These are phyloP conservation scores for Megalops cyprinoides DNA, from an alignment of 2,797 vertebrate genomes.

Conservation along the genomic window DNA sequence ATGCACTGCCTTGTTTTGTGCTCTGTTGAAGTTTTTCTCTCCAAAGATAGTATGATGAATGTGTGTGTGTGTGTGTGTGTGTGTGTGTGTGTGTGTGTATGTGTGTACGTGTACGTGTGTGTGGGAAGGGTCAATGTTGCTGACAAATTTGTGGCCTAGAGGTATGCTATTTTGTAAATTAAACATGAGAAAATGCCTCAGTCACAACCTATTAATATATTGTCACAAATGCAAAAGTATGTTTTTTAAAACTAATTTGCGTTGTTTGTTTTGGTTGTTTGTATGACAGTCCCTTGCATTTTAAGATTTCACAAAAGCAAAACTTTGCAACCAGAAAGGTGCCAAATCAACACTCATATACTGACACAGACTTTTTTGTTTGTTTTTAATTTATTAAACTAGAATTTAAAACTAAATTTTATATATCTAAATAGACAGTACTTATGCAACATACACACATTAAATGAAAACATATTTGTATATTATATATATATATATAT, in stretches of 20 bases:
- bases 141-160: background rate
- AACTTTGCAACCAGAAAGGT: slow-evolving; percentile 54
- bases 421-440: slow-evolving; percentile 60
- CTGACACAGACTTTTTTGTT: slow-evolving; percentile 24
- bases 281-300: slow-evolving; percentile 36
- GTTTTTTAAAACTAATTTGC: background rate
- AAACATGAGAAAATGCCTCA: background rate
- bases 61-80: slow-evolving; percentile 12
- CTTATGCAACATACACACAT: slow-evolving; percentile 63
- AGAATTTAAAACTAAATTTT: slow-evolving; percentile 52
- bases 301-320: slow-evolving; percentile 35
- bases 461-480: slow-evolving; percentile 56
- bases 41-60: slow-evolving; percentile 28
- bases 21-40: slow-evolving; percentile 49
- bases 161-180: background rate
- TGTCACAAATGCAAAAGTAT: background rate
- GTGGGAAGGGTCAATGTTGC: background rate
- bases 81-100: slow-evolving; percentile 27
- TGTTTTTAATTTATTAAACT: slow-evolving; percentile 60
- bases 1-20: slow-evolving; percentile 41
- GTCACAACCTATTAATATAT: background rate
- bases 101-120: background rate
- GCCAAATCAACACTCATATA: slow-evolving; percentile 48
- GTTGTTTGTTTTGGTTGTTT: slow-evolving; percentile 42
- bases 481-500: slow-evolving; percentile 64